phyloP scores from a whole-genome alignment of 2,888 invertebrate species.

The Norana najaformis region DNA sequence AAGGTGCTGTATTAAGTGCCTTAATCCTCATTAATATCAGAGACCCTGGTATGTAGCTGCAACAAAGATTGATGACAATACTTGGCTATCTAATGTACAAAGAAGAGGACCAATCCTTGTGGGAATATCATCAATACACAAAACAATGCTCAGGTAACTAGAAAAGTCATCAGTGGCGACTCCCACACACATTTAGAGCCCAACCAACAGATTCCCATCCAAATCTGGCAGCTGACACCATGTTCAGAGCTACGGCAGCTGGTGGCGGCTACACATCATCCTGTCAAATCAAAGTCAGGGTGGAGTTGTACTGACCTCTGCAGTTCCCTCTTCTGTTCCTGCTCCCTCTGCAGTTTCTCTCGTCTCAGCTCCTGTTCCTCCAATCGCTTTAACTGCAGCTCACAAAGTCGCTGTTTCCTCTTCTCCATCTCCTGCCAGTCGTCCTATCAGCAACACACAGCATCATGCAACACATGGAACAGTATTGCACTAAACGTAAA shows the following conservation, averaged over 20 bases:
- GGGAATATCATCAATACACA: neutral
- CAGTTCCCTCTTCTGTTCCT: conserved; percentile 69
- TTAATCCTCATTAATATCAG: neutral
- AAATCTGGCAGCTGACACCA: too few species aligned
- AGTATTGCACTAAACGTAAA: too few species aligned
- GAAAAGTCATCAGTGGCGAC: too few species aligned
- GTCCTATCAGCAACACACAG: neutral
- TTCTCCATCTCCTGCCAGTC: conserved; percentile 39
- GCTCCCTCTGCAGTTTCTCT: conserved; percentile 80
- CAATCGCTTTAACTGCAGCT: conserved; percentile 83
- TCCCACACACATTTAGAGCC: too few species aligned
- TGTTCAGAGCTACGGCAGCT: neutral
- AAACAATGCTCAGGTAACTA: too few species aligned
- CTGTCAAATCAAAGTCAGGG: neutral
- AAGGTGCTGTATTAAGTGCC: neutral
- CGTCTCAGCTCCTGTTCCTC: conserved; percentile 87
- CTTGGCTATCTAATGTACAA: neutral
- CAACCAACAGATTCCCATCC: too few species aligned
- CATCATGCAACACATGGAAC: neutral
- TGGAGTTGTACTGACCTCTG: conserved; percentile 31
- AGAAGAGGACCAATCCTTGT: neutral
- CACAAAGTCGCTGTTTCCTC: conserved; percentile 69
- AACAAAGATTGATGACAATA: neutral
- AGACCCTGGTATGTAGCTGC: neutral
- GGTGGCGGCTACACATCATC: neutral